Evolutionary conservation across 2,888 invertebrate species (phyloP), one percentile per base, ranked within the genome.

Genomic region (Melieria picta): DNA sequence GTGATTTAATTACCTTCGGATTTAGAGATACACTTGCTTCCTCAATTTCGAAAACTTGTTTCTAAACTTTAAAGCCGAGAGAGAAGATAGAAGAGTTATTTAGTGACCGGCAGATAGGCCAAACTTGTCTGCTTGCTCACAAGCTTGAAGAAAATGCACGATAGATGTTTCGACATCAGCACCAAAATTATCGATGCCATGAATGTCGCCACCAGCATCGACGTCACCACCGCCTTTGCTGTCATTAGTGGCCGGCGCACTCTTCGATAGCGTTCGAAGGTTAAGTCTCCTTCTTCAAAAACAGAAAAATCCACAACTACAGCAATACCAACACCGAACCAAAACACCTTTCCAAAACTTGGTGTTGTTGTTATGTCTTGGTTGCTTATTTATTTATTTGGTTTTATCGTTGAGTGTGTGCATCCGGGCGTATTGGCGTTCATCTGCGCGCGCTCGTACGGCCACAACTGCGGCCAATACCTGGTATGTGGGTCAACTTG

Each of bases 401-500:
- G 4, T 4, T 6, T 58, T 58, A 30, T 30, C 3, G 43, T 58
- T 5, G 43, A 58, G 43, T 58, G 9, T 30, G 42, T 16, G n/a
- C 2, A 52, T n/a, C 42, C 9, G 30, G 43, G 56, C 16, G 7
- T 55, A 65, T 65, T 11, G 9, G 46, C 10, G 16, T 46, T 13
- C 0, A 11, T 50, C 7, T n/a, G 7, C 43, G 10, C 30, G 43
- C 6, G 43, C 16, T 6, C 46, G 16, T 45, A 65, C 9, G 52
- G 45, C 52, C 45, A 67, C 57, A 43, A 58, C 47, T 58, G 47
- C 55, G 48, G 13, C 46, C 62, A 62, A 52, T 30, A 56, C 47
- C 62, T 81, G 82, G 82, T 82, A 81, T 81, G 80, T 81, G 80
- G 81, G 81, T 81, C 81, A 82, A 72, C 78, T 80, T 76, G 77